These are phyloP conservation scores for Capitella teleta DNA, from an alignment of 1,140 invertebrate genomes.

Conservation along the genomic window DNA sequence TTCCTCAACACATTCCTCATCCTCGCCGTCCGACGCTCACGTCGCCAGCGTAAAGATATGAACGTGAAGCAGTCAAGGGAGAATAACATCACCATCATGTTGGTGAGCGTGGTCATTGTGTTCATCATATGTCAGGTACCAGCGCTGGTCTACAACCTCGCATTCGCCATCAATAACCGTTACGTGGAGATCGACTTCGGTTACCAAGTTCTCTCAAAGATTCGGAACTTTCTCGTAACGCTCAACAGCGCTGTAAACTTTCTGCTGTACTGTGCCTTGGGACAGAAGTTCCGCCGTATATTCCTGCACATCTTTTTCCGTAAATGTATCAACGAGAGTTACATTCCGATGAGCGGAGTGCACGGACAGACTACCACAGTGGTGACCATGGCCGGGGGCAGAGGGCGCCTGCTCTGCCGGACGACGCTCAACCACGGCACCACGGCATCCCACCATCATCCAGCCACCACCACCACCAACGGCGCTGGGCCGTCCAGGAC, in stretches of 20 bases:
- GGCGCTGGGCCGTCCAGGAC: too few relatives aligned
- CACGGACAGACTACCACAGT: not conserved
- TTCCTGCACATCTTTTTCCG: constrained; percentile 74
- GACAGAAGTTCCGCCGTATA: constrained; percentile 85
- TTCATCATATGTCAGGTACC: constrained; percentile 87
- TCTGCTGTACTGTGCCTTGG: constrained; percentile 92
- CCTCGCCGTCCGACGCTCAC: constrained; percentile 33
- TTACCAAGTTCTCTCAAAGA: constrained; percentile 26
- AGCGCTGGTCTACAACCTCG: constrained; percentile 74
- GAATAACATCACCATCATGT: constrained; percentile 63
- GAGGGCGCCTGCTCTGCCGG: not conserved
- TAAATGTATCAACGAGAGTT: constrained; percentile 10
- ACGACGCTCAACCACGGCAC: not conserved
- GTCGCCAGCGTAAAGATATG: constrained; percentile 27
- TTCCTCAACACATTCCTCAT: constrained; percentile 84
- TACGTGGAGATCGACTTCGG: constrained; percentile 13
- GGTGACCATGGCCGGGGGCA: not conserved
- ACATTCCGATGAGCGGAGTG: constrained; percentile 2
- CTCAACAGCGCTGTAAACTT: constrained; percentile 96
- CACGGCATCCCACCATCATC: not conserved
- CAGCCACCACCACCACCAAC: not conserved
- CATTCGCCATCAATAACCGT: constrained; percentile 27
- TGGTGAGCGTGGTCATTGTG: constrained; percentile 83
- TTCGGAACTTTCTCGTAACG: constrained; percentile 79
- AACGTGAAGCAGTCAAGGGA: constrained; percentile 35